Evolutionary conservation across 2,888 invertebrate genomes (phyloP).

Genomic region (Brachypalpus laphriformis): DNA sequence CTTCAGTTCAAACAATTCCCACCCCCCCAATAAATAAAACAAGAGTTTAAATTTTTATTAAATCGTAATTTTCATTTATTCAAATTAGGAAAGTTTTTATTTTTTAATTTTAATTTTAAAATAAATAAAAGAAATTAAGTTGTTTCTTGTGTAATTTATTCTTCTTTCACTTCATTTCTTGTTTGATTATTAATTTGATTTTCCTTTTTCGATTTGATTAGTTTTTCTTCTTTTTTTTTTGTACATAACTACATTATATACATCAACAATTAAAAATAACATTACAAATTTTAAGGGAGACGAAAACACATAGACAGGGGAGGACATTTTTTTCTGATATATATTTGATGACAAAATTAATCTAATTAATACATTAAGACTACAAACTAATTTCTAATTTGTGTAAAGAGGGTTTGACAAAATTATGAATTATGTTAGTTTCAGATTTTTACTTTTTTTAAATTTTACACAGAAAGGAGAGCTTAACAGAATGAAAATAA

Average conservation of each 20-base stretch:
- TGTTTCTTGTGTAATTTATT: slow-evolving; percentile 43
- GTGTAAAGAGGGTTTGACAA: slow-evolving; percentile 43
- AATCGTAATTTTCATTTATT: slow-evolving; percentile 67
- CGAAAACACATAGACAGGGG: slow-evolving; percentile 5
- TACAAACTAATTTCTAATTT: slow-evolving; percentile 64
- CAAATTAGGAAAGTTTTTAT: slow-evolving; percentile 55
- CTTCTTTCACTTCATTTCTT: slow-evolving; percentile 13
- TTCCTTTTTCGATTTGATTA: slow-evolving; percentile 9
- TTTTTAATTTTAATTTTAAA: slow-evolving; percentile 16
- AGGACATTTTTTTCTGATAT: background rate
- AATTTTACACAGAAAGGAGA: background rate
- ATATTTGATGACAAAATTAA: slow-evolving; percentile 25
- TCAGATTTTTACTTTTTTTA: background rate
- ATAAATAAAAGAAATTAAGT: slow-evolving; percentile 65
- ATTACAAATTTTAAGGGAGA: slow-evolving; percentile 28
- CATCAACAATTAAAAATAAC: slow-evolving; percentile 53
- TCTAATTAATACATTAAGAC: slow-evolving; percentile 46
- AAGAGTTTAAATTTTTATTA: slow-evolving; percentile 48
- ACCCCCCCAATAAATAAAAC: slow-evolving; percentile 19
- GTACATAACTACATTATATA: slow-evolving; percentile 71
- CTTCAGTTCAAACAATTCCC: background rate
- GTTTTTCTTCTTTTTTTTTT: slow-evolving; percentile 25
- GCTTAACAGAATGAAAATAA: background rate
- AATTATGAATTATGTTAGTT: background rate
- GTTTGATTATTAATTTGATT: slow-evolving; percentile 18